Conservation (phyloP, 1,140 invertebrate genomes). For the Tetramorium parvispinum region DNA sequence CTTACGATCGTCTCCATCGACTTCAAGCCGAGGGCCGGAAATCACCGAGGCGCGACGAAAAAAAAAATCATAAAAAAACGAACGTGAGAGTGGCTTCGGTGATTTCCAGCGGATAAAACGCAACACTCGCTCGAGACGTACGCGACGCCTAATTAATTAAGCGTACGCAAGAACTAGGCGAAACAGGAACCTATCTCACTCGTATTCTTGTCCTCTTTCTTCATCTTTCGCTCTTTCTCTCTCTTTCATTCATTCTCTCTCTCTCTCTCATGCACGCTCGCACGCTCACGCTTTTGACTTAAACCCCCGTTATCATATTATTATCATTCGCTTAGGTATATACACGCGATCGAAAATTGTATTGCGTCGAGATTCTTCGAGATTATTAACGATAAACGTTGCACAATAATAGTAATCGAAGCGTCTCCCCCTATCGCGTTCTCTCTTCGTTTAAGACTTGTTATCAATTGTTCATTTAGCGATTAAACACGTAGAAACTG, state of each 20-base stretch:
- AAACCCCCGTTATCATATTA: constrained; percentile 51
- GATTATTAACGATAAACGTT: constrained; percentile 67
- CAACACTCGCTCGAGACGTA: constrained; percentile 49
- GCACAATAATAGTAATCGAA: constrained; percentile 61
- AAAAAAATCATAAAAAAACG: constrained; percentile 29
- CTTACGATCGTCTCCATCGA: constrained; percentile 20
- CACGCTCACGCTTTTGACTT: constrained; percentile 29
- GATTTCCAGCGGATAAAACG: constrained; percentile 47
- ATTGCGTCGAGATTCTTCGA: constrained; percentile 67
- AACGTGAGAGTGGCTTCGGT: neutral
- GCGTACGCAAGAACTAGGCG: constrained; percentile 65
- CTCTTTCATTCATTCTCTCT: constrained; percentile 23
- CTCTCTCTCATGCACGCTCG: neutral
- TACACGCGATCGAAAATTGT: constrained; percentile 79
- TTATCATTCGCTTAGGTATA: constrained; percentile 76
- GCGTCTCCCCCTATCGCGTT: constrained; percentile 1
- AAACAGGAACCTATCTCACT: constrained; percentile 53
- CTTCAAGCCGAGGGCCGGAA: neutral
- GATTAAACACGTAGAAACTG: constrained; percentile 84
- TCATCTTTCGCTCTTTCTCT: constrained; percentile 16
- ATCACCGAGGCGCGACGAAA: neutral
- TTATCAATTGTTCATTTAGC: constrained; percentile 75
- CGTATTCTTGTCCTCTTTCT: constrained; percentile 24
- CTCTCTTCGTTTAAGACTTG: constrained; percentile 32
- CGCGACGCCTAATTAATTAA: constrained; percentile 48